Conservation (phyloP, 2,113 vertebrate genomes). For the Indicator maculatus region DNA sequence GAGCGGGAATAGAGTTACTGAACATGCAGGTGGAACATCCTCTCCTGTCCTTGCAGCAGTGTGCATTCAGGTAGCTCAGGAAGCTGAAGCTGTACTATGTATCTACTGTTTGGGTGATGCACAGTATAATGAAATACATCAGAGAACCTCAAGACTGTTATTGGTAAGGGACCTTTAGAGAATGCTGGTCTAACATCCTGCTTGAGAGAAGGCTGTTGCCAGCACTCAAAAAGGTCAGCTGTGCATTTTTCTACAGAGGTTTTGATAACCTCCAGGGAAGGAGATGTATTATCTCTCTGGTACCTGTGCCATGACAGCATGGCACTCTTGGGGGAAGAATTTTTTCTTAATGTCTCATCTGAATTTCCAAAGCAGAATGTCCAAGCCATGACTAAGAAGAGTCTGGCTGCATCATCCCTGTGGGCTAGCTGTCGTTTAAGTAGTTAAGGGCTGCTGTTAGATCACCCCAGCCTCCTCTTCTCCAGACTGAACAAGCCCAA, state of each 20-base stretch:
- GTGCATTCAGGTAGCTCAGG: neutral
- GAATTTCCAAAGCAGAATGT: neutral
- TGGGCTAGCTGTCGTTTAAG: neutral
- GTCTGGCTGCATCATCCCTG: neutral
- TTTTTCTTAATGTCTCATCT: neutral
- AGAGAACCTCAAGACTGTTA: neutral
- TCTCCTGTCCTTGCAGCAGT: neutral
- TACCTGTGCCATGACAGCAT: neutral
- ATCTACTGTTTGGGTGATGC: neutral
- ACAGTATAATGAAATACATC: neutral
- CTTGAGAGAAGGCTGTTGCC: neutral
- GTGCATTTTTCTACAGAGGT: neutral
- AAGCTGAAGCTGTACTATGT: neutral
- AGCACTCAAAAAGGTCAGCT: accelerated
- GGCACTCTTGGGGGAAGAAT: neutral
- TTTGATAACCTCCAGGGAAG: neutral
- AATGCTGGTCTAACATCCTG: neutral
- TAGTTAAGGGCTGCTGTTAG: neutral
- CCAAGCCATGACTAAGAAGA: neutral
- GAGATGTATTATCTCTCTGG: neutral
- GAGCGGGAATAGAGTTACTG: neutral
- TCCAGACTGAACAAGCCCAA: neutral
- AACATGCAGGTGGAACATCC: neutral
- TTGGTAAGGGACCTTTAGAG: neutral
- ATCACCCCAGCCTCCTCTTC: neutral